These are phyloP conservation scores for Percopsis omiscomaycus DNA, from an alignment of 2,797 vertebrate species.

Conservation along the genomic window DNA sequence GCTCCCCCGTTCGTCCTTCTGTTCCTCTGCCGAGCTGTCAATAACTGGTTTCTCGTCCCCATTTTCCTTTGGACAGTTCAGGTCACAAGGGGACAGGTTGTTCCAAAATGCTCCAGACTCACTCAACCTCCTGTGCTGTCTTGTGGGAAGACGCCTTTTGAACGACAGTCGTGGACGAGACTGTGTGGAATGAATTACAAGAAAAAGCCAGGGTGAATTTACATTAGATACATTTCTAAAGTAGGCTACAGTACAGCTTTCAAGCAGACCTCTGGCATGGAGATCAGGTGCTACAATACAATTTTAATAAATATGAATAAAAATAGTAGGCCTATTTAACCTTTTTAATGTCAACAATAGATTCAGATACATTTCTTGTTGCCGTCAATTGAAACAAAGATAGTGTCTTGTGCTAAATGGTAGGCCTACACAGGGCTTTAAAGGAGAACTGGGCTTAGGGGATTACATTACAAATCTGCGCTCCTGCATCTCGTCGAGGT, in stretches of 20 bases:
- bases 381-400: too few relatives aligned
- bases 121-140: conserved; percentile 76
- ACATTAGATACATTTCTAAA: too few relatives aligned
- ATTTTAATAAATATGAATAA: too few relatives aligned
- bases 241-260: too few relatives aligned
- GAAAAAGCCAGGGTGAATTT: neutral
- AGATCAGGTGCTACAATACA: too few relatives aligned
- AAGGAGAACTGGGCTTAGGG: conserved; percentile 64
- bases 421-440: conserved; percentile 33
- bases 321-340: too few relatives aligned
- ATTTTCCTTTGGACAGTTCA: conserved; percentile 49
- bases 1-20: conserved; percentile 11
- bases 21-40: conserved; percentile 30
- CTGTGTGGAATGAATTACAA: conserved; percentile 46
- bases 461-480: conserved; percentile 71
- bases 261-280: too few relatives aligned
- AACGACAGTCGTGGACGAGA: conserved; percentile 76
- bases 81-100: conserved; percentile 48
- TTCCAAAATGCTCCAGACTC: conserved; percentile 32
- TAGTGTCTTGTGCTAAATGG: conserved; percentile 26
- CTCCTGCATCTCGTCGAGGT: conserved; percentile 48
- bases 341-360: too few relatives aligned
- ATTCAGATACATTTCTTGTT: too few relatives aligned
- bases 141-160: conserved; percentile 77
- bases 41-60: conserved; percentile 50